Conservation (phyloP, 2,888 invertebrate genomes). For the Lymantria monacha region DNA sequence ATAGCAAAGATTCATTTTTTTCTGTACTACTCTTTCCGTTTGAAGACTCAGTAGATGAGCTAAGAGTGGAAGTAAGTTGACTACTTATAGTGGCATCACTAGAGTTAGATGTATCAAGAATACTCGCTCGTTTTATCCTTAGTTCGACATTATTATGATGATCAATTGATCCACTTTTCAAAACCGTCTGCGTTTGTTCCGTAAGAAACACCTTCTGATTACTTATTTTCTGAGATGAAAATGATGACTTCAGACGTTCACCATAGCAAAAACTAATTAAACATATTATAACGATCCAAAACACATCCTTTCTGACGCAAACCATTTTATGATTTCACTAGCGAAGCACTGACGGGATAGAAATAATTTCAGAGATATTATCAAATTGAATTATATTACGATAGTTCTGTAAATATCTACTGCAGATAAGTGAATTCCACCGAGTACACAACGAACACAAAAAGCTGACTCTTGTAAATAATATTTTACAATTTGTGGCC, state of each 20-base stretch:
- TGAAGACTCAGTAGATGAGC: slow-evolving; percentile 55
- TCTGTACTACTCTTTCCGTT: slow-evolving; percentile 53
- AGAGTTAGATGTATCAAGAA: slow-evolving; percentile 48
- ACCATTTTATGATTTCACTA: slow-evolving; percentile 15
- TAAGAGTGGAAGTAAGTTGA: slow-evolving; percentile 36
- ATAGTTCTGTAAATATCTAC: too few relatives aligned
- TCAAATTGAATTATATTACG: too few relatives aligned
- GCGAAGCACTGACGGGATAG: neutral
- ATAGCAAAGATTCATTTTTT: slow-evolving; percentile 56
- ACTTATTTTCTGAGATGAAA: slow-evolving; percentile 12
- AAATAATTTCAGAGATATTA: too few relatives aligned
- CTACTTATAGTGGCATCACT: slow-evolving; percentile 48
- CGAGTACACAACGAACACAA: too few relatives aligned
- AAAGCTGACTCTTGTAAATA: too few relatives aligned
- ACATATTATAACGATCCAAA: slow-evolving; percentile 37
- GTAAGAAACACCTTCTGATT: slow-evolving; percentile 6
- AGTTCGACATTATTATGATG: slow-evolving; percentile 23
- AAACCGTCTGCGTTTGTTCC: slow-evolving; percentile 2
- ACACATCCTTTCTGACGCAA: slow-evolving; percentile 29
- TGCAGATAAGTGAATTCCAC: too few relatives aligned
- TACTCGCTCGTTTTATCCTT: slow-evolving; percentile 59
- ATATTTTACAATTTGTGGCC: too few relatives aligned
- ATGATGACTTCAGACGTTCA: slow-evolving; percentile 15
- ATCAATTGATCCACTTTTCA: slow-evolving; percentile 5
- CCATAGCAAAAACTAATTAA: slow-evolving; percentile 28